phyloP scores from a whole-genome alignment of 2,888 invertebrate species.

The Trichopoda pennipes region DNA sequence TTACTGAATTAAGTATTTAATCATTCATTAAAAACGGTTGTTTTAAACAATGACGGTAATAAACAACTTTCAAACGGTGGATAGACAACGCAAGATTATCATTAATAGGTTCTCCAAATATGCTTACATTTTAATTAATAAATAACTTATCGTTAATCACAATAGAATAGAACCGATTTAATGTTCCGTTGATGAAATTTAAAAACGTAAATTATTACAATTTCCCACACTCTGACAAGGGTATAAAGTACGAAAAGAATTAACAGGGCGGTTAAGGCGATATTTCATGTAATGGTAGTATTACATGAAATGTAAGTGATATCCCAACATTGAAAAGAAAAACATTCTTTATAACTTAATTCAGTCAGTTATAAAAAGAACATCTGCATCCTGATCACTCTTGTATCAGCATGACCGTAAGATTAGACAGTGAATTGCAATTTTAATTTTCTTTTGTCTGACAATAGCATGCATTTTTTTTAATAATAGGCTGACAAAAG shows the following conservation, averaged over 20 bases:
- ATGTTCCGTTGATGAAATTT: slow-evolving; percentile 26
- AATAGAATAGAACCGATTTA: slow-evolving; percentile 46
- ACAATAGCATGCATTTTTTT: slow-evolving; percentile 11
- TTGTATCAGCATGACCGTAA: neutral
- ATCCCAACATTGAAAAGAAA: slow-evolving; percentile 54
- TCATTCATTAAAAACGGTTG: slow-evolving; percentile 59
- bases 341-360: slow-evolving; percentile 53
- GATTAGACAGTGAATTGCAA: slow-evolving; percentile 28
- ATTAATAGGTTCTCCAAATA: slow-evolving; percentile 60
- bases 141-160: slow-evolving; percentile 63
- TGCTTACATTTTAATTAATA: slow-evolving; percentile 55
- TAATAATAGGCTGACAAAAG: slow-evolving; percentile 33
- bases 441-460: slow-evolving; percentile 43
- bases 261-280: slow-evolving; percentile 48
- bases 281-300: slow-evolving; percentile 65
- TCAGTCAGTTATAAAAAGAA: slow-evolving; percentile 66
- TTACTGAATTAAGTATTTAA: slow-evolving; percentile 19
- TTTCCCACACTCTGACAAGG: slow-evolving; percentile 41
- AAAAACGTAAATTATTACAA: slow-evolving; percentile 46
- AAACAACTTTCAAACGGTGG: slow-evolving; percentile 46
- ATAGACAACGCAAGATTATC: slow-evolving; percentile 35
- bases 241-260: slow-evolving; percentile 5
- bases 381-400: slow-evolving; percentile 71
- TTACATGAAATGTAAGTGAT: slow-evolving; percentile 65
- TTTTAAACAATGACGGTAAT: slow-evolving; percentile 56